Evolutionary conservation across 2,888 invertebrate genomes (phyloP), one percentile per base, ranked within the genome.

Genomic region (Acronicta aceris): DNA sequence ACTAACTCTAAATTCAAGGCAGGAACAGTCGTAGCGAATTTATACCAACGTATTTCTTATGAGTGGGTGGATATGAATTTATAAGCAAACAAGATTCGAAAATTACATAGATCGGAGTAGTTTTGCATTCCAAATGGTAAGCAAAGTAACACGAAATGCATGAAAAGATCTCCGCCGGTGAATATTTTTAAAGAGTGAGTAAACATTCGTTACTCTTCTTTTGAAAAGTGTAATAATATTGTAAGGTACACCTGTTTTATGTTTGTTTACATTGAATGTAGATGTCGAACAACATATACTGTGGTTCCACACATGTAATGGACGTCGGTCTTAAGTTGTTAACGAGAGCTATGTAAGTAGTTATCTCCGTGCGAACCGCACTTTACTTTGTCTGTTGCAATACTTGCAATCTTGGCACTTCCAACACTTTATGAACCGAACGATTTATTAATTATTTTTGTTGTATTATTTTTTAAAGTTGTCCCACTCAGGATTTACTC

Each of bases 51-150:
- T 69, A 52, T 59, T 60, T 52, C 54, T 55, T 64, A 60, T 38
- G 46, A 59, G 49, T 47, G 50, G 47, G 48, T 65, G 42, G 33
- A 63, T 71, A 59, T 62, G 62, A 60, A 74, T 72, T 62, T 72
- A 59, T 64, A 69, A 67, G 62, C 51, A 70, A 74, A 72, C 54
- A 61, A 58, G 58, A 70, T 68, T 69, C 46, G 38, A 69, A 69
- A 69, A 73, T 79, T 72, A 71, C 65, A 58, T 73, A 59, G 71
- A 76, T 74, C 56, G 57, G 49, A 66, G 69, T 70, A 75, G 71
- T 67, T 80, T 67, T 71, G 66, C 72, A 77, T 77, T 77, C 60
- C 49, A 50, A 70, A 69, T 57, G 56, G 53, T 42, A 65, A 54
- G 67, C 40, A 75, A 73, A 76, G 65, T 74, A 65, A 72, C 50